Base-by-base conservation (phyloP, 2,888 invertebrate genomes). In the Drosophila recens region DNA sequence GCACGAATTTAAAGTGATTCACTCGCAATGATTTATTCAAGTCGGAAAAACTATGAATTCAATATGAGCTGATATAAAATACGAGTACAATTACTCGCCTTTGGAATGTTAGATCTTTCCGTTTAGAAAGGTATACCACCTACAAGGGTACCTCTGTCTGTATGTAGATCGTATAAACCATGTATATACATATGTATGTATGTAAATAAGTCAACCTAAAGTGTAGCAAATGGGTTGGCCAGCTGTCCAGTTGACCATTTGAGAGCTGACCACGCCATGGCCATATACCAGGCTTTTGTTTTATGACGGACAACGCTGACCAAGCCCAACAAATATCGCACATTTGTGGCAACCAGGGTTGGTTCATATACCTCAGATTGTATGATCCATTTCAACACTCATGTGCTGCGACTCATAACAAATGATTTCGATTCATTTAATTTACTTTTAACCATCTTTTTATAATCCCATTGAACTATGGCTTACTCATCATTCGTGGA, bases 301-400 rank as follows among this genome's bases (percentile, higher is more conserved):
- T 79, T 77, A 79, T 83, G 80, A 78, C 72, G 51, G 79, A 58
- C 79, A 71, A 53, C 70, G 71, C 72, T 69, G 83, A 81, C 83
- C 83, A 86, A 83, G 87, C 83, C 83, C 83, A 82, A 83, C 82
- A 74, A 86, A 87, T 81, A 81, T 83, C 68, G 76, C 82, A 86
- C 63, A 71, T 80, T 75, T 75, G 65, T 43, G 59, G 62, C 65
- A 58, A 57, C 72, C 82, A 83, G 82, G 82, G 82, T 51, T 86
- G 82, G 65, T 45, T 56, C 30, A 52, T 23, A 9, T 9, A 36
- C 17, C 45, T 45, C 13, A 6, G 6, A 45, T 45, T 43, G 9
- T 30, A 34, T 30, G 51, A 51, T 43, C 40, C 34, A 61, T 61
- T 34, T 45, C 45, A 56, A 43, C 43, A 54, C n/a, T 56, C 40